Base-by-base conservation (phyloP, 2,797 vertebrate genomes). In the Arctocebus calabarensis region DNA sequence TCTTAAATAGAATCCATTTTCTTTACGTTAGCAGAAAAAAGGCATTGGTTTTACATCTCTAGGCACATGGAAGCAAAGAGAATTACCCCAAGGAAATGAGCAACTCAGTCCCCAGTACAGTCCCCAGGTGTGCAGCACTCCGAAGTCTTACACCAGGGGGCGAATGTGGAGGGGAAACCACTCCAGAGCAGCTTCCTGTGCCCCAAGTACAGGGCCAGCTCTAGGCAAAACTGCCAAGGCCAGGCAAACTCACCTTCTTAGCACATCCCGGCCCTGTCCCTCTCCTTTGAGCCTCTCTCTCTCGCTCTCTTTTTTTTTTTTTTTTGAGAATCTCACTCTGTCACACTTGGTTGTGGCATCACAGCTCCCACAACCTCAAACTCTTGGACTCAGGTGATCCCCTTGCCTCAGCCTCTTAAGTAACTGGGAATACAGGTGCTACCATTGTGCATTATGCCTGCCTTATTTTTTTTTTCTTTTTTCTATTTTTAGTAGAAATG, bases 1-100 rank as follows among this genome's bases (percentile, higher is more conserved):
- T 88, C 68, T 87, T 78, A 64, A 62, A 20, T 57, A 52, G 55
- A 22, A 55, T 52, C 19, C n/a, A 74, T 88, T 79, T 32, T 87
- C n/a, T 75, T 64, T 40, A 71, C 55, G 71, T 88, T n/a, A 79
- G 25, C 34, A 48, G 74, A 66, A 71, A 23, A 32, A 52, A 17
- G 11, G 57, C 40, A 10, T 55, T 64, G 7, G 10, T 87, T 88
- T 91, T 59, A 73, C 8, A 61, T 16, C n/a, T 61, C 27, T 62
- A 12, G 59, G 55, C 16, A 23, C 23, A 5, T 22, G 62, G 45
- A 94, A 62, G 27, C 32, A 52, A 52, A 88, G 45, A 71, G 20
- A 86, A 32, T 40, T 75, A 7, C 32, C 29, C 13, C 4, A 57
- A 43, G 52, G 62, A 81, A 45, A 17, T 23, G 19, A 75, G 12